Conservation (phyloP, 2,113 vertebrate genomes). For the Conger conger region DNA sequence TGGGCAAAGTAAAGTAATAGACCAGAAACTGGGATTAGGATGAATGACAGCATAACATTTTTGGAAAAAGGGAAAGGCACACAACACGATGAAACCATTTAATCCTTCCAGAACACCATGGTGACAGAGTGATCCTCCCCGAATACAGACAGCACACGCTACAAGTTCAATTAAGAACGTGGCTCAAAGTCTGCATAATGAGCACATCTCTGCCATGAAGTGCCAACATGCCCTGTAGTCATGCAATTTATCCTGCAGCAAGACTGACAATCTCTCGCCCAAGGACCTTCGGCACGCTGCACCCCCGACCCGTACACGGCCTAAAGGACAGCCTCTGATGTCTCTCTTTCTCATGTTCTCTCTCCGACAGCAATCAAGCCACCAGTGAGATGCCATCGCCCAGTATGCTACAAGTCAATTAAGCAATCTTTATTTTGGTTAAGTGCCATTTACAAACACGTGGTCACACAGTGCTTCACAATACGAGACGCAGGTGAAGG, state of each 20-base stretch:
- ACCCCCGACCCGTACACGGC: not conserved
- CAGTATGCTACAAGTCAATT: not conserved
- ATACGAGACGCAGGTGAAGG: not conserved
- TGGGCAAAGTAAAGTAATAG: not conserved
- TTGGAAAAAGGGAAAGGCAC: not conserved
- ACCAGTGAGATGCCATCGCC: not conserved
- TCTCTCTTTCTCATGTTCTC: no score
- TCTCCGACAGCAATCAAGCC: constrained; percentile 11
- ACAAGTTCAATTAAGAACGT: not conserved
- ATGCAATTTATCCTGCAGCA: not conserved
- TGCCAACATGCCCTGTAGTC: constrained; percentile 16
- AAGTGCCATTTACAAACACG: not conserved
- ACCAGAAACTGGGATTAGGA: not conserved
- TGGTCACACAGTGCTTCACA: not conserved
- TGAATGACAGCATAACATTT: no score
- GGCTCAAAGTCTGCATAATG: not conserved
- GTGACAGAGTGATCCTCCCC: not conserved
- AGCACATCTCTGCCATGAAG: constrained; percentile 17
- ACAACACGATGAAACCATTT: not conserved
- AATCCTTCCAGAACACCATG: constrained; percentile 28
- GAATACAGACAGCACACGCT: not conserved
- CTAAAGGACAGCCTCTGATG: constrained; percentile 9
- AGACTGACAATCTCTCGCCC: not conserved
- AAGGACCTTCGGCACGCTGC: not conserved
- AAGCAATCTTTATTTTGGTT: not conserved